Base-by-base conservation (phyloP, 1,140 invertebrate species). In the Zaprionus ghesquierei region DNA sequence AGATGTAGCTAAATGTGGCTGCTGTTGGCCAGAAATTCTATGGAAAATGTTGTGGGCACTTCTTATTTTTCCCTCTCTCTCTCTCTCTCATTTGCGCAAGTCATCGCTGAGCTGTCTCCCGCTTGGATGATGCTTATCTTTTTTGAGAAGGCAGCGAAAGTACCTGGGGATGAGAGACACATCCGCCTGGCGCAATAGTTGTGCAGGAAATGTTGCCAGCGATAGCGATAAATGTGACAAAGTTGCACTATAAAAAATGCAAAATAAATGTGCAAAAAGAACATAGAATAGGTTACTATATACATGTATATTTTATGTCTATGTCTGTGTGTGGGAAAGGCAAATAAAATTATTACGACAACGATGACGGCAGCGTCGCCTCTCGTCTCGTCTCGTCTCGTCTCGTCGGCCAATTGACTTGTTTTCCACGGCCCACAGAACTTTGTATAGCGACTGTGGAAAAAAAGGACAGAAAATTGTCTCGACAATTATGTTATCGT, bases 321-420 rank as follows among this genome's bases (percentile, higher is more conserved):
- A 61, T 65, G 68, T 77, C 55, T 76, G 59, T 86, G 81, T 89
- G 82, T 78, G 76, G 86, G 81, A 87, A 86, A 89, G 69, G 69
- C 84, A 77, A 81, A 75, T 77, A 87, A 82, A 89, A 89, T 82
- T 69, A 87, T 82, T 79, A 84, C 75, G 73, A 69, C 78, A 75
- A 75, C 49, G 64, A 78, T 81, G 44, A 72, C 22, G 59, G 61
- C 69, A 62, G 23, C 49, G 31, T 25, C 54, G 75, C n/a, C n/a
- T n/a, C n/a, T n/a, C n/a, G n/a, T n/a, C n/a, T n/a, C n/a, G n/a
- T n/a, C n/a, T n/a, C n/a, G n/a, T n/a, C n/a, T n/a, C n/a, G n/a
- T n/a, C n/a, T n/a, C 46, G 44, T 9, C 18, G 58, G 55, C 55
- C 78, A 87, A 82, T 81, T 79, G 78, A 71, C 69, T 86, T 73